Evolutionary conservation across 2,888 invertebrate species (phyloP), one percentile per base, ranked within the genome.

Genomic region (Allophyes oxyacanthae): DNA sequence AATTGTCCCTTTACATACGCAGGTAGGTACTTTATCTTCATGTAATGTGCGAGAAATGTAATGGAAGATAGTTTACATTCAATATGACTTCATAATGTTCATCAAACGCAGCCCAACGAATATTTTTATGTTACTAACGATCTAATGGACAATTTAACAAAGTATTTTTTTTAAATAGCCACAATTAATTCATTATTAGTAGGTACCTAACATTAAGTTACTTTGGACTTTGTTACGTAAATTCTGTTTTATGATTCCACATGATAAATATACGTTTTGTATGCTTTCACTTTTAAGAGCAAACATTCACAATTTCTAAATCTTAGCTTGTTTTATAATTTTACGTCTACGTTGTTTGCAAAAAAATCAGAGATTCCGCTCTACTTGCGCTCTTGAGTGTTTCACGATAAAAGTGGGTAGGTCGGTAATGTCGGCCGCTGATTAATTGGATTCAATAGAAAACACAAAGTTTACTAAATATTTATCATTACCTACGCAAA

Each of bases 201-300:
- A n/a, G n/a, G n/a, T 26, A 25, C 13, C 11, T 33, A 55, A 45
- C 40, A 57, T 48, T 75, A 66, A 62, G 40, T 40, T 72, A 64
- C n/a, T n/a, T n/a, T n/a, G n/a, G n/a, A n/a, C n/a, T n/a, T n/a
- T 52, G 48, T 33, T 56, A 72, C 53, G 57, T 60, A 56, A 46
- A 67, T 56, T 62, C 55, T 42, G 51, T 67, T 52, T 61, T 61
- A 70, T 54, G 56, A 77, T 59, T 38, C 48, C 46, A 52, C 49
- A 54, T 62, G 53, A 61, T 74, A 74, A 59, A 69, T 42, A 56
- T 65, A 64, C 56, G 77, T 66, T 63, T 72, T 54, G 56, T 56
- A 60, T 68, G 74, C 79, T 81, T 82, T 81, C 80, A 79, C 82
- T 82, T 79, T 77, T 80, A 72, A 64, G 72, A 77, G 62, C 70